Evolutionary conservation across 2,888 invertebrate species (phyloP).

Genomic region (Orgyia antiqua): DNA sequence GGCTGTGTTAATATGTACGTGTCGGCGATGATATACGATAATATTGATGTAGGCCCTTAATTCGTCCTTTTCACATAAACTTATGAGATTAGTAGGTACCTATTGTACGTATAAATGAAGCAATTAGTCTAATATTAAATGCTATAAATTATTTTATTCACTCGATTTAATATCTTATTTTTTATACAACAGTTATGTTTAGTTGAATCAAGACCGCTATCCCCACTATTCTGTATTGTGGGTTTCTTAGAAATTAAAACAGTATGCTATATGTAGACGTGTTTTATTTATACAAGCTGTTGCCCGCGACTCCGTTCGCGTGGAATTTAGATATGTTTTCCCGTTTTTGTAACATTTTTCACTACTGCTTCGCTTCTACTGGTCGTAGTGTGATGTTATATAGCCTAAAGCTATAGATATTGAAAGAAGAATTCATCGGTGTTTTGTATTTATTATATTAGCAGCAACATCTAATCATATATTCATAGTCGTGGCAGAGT

Average conservation of each 20-base stretch:
- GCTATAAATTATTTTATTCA: constrained; percentile 37
- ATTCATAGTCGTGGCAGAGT: constrained; percentile 80
- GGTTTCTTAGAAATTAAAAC: constrained; percentile 78
- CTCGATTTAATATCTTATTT: no score
- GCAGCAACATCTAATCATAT: constrained; percentile 82
- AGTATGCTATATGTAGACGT: constrained; percentile 69
- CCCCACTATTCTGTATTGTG: constrained; percentile 73
- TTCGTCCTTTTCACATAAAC: constrained; percentile 26
- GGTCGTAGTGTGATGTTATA: no score
- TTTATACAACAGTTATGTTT: constrained; percentile 72
- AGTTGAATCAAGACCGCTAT: constrained; percentile 71
- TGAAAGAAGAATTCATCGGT: background rate
- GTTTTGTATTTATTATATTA: background rate
- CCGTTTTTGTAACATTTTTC: no score
- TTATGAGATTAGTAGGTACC: constrained; percentile 22
- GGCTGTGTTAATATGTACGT: no score
- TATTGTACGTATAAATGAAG: constrained; percentile 26
- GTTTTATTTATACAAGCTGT: constrained; percentile 75
- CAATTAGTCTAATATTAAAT: constrained; percentile 18
- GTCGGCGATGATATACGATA: no score
- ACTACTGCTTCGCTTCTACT: no score
- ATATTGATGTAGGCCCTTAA: no score
- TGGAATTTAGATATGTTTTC: no score
- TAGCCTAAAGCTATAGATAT: no score
- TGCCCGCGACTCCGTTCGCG: no score